Conservation (phyloP, 2,113 vertebrate species). For the Cnemophilus loriae region DNA sequence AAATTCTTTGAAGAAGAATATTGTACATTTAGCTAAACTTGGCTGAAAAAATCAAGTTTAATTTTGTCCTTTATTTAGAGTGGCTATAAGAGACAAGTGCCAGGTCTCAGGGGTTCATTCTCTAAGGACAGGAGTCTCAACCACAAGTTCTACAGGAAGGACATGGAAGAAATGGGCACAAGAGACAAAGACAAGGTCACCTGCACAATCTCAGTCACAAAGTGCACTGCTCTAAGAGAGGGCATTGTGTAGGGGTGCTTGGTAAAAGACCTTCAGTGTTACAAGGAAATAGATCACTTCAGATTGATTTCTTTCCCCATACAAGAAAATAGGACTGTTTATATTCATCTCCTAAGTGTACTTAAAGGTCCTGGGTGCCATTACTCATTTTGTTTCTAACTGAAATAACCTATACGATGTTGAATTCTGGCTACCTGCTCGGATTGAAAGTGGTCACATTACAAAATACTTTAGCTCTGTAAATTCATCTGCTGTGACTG, state of each 20-base stretch:
- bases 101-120: not conserved
- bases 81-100: not conserved
- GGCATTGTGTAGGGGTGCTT: not conserved
- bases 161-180: not conserved
- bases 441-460: not conserved
- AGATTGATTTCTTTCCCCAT: not conserved
- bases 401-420: not conserved
- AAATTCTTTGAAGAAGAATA: not conserved
- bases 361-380: not conserved
- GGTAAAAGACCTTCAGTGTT: not conserved
- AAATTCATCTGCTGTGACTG: not conserved
- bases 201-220: not conserved
- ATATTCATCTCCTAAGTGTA: not conserved
- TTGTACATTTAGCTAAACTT: not conserved
- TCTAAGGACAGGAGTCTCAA: not conserved
- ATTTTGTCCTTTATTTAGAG: not conserved
- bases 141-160: not conserved
- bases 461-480: not conserved
- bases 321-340: not conserved
- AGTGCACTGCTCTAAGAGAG: not conserved
- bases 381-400: not conserved
- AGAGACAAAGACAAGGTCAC: not conserved
- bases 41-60: not conserved
- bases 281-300: not conserved
- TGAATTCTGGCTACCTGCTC: not conserved